Percentiles rank a stretch among this genome's conserved stretches.
Evolutionary conservation across 2,888 invertebrate species (phyloP).

Genomic region (Apoda limacodes): DNA sequence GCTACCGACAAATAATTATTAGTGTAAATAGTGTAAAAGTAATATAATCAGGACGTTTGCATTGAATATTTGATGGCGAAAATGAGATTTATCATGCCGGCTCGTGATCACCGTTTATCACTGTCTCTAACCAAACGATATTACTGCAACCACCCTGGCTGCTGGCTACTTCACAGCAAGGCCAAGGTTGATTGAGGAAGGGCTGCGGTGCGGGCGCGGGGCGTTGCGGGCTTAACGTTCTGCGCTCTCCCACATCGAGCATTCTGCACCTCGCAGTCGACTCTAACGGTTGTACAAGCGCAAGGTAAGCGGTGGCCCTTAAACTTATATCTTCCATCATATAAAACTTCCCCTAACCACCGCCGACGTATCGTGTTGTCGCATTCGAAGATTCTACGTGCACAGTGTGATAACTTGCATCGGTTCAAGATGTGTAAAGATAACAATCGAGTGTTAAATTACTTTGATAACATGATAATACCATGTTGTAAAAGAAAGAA

Average conservation of each 20-base stretch:
- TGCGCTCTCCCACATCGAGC: slow-evolving; percentile 60
- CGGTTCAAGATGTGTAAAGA: slow-evolving; percentile 49
- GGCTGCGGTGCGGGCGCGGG: slow-evolving; percentile 56
- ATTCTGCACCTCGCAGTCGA: slow-evolving; percentile 71
- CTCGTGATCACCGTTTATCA: too few species aligned
- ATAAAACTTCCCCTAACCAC: slow-evolving; percentile 21
- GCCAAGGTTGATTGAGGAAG: slow-evolving; percentile 62
- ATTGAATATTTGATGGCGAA: too few species aligned
- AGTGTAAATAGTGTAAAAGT: too few species aligned
- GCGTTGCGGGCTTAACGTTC: slow-evolving; percentile 56
- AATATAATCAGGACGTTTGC: too few species aligned
- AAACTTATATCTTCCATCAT: slow-evolving; percentile 34
- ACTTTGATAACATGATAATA: slow-evolving; percentile 39
- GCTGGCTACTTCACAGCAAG: slow-evolving; percentile 39
- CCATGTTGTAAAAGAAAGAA: slow-evolving; percentile 33
- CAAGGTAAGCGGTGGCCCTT: slow-evolving; percentile 65
- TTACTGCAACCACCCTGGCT: too few species aligned
- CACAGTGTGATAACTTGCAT: slow-evolving; percentile 44
- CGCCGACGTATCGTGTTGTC: slow-evolving; percentile 29
- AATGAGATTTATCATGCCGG: too few species aligned
- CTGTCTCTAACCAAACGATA: too few species aligned
- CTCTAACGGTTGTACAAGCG: slow-evolving; percentile 67
- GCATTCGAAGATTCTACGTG: slow-evolving; percentile 29
- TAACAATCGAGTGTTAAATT: slow-evolving; percentile 58
- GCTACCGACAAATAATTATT: too few species aligned